Conservation (phyloP, 2,113 vertebrate genomes). For the Platysteira castanea region DNA sequence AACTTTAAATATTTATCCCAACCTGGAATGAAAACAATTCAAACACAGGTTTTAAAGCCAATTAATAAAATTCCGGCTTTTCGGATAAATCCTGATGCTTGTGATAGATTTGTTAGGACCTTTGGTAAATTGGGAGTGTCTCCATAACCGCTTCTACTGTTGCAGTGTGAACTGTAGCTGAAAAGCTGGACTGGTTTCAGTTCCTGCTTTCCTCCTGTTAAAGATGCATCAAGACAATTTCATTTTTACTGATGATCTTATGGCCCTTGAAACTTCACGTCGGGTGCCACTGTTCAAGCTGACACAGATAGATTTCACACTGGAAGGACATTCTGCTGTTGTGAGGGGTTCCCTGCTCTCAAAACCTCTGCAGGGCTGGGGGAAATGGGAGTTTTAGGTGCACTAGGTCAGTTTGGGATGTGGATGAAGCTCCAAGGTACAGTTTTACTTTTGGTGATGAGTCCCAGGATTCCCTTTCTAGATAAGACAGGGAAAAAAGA, state of each 20-base stretch:
- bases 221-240: not conserved
- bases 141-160: not conserved
- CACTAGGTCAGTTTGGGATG: fast-evolving
- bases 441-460: not conserved
- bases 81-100: not conserved
- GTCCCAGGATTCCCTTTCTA: not conserved
- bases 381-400: not conserved
- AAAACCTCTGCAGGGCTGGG: not conserved
- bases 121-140: not conserved
- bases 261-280: not conserved
- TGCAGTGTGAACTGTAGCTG: fast-evolving
- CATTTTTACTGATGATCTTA: not conserved
- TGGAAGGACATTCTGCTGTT: not conserved
- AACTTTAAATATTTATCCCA: not conserved
- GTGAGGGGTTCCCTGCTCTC: not conserved
- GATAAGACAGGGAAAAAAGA: fast-evolving
- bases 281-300: not conserved
- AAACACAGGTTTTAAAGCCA: not conserved
- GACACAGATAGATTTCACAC: not conserved
- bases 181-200: not conserved
- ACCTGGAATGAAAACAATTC: not conserved
- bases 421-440: fast-evolving
- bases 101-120: not conserved
- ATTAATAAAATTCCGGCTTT: not conserved
- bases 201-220: not conserved